A percentile compares a stretch with the other conserved stretches of the same genome.
These are phyloP conservation scores for Sipha flava DNA, from an alignment of 1,140 invertebrate species.

Conservation along the genomic window DNA sequence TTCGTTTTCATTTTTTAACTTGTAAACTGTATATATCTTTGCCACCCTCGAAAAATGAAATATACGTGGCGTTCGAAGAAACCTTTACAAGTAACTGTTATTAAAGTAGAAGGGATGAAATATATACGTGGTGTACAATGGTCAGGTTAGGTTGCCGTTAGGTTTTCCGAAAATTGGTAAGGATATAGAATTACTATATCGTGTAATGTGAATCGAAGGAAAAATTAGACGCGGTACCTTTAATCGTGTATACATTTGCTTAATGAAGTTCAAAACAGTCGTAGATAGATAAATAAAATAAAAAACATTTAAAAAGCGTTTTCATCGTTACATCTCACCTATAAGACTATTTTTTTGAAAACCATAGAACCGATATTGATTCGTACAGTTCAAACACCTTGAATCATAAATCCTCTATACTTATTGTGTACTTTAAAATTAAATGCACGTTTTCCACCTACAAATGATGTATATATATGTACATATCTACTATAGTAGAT, in stretches of 20 bases:
- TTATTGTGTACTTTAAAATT: no score
- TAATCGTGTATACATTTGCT: background rate
- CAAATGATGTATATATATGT: no score
- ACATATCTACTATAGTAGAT: no score
- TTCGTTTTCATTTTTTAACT: background rate
- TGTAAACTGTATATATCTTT: background rate
- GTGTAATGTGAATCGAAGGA: background rate
- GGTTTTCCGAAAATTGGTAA: background rate
- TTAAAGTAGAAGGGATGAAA: background rate
- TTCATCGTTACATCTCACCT: background rate
- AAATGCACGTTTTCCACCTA: background rate
- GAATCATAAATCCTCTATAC: no score
- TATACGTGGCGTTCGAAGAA: background rate
- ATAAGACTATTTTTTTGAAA: background rate
- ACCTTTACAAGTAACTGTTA: background rate
- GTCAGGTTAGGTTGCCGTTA: no score
- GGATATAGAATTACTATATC: background rate
- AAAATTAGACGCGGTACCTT: background rate
- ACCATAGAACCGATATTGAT: background rate
- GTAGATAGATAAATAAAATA: no score
- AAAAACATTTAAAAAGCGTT: no score
- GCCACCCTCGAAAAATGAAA: background rate
- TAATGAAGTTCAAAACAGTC: no score
- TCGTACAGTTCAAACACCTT: background rate
- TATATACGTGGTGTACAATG: background rate